A percentile compares a stretch with the other conserved stretches of the same genome.
phyloP scores from a whole-genome alignment of 2,113 vertebrate genomes.

The Glareola pratincola region DNA sequence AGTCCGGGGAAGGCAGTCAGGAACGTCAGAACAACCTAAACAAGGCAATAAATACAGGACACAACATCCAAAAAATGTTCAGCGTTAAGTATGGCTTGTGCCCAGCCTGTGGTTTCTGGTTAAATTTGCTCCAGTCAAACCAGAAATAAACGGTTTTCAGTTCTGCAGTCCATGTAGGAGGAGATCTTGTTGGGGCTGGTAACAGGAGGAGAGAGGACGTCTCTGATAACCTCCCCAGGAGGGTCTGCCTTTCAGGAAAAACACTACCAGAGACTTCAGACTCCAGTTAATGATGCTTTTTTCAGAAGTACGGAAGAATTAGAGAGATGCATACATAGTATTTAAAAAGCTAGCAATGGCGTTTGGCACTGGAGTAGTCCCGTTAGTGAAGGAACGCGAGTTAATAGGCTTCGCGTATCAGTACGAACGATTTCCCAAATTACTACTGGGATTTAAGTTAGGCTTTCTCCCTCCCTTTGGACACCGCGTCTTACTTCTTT shows the following conservation, averaged over 20 bases:
- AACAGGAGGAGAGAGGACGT: not conserved
- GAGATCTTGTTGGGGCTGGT: not conserved
- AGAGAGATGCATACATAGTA: rapidly evolving
- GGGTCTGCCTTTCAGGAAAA: not conserved
- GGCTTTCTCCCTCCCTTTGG: not conserved
- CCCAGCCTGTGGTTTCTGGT: not conserved
- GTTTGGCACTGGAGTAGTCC: not conserved
- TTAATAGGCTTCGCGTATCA: not conserved
- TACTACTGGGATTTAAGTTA: not conserved
- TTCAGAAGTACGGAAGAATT: not conserved
- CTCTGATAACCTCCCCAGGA: not conserved
- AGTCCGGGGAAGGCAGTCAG: not conserved
- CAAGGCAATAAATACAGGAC: not conserved
- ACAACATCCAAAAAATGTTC: not conserved
- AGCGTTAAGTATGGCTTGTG: not conserved
- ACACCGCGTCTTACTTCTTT: not conserved
- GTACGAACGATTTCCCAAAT: not conserved
- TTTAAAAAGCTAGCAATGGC: not conserved
- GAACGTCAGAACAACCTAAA: not conserved
- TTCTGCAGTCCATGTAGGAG: not conserved
- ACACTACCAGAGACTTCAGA: not conserved
- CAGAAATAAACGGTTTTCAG: not conserved
- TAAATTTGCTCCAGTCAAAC: not conserved
- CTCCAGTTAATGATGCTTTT: not conserved
- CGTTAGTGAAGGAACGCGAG: not conserved